phyloP scores from a whole-genome alignment of 2,113 vertebrate species.

The Cathartes aura region DNA sequence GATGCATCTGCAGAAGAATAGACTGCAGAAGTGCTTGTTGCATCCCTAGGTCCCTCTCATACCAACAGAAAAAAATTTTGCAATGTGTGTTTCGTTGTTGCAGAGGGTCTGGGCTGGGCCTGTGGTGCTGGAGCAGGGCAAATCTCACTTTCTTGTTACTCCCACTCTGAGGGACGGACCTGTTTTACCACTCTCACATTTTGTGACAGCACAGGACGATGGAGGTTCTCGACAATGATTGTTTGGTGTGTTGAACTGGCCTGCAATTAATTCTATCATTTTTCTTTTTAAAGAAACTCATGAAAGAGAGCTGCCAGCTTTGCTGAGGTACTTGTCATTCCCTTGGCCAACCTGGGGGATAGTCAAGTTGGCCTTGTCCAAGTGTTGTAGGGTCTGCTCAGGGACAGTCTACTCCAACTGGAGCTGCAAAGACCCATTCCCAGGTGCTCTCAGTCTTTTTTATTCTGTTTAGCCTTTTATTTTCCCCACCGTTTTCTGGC shows the following conservation, averaged over 20 bases:
- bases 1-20: not conserved
- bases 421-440: conserved; percentile 4
- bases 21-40: not conserved
- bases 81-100: not conserved
- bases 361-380: conserved; percentile 41
- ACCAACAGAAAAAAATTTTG: not conserved
- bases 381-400: conserved; percentile 35
- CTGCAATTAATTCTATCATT: not conserved
- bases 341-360: not conserved
- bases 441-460: not conserved
- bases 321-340: not conserved
- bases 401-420: conserved; percentile 5
- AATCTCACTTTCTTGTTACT: not conserved
- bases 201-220: not conserved
- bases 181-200: not conserved
- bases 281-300: not conserved
- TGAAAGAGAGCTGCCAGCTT: not conserved
- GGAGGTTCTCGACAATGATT: not conserved
- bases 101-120: not conserved
- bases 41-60: not conserved
- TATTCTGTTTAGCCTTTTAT: not conserved
- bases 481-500: not conserved
- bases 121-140: not conserved
- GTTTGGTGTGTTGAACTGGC: not conserved
- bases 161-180: not conserved